phyloP scores from a whole-genome alignment of 1,140 invertebrate genomes.

The Magallana gigas region DNA sequence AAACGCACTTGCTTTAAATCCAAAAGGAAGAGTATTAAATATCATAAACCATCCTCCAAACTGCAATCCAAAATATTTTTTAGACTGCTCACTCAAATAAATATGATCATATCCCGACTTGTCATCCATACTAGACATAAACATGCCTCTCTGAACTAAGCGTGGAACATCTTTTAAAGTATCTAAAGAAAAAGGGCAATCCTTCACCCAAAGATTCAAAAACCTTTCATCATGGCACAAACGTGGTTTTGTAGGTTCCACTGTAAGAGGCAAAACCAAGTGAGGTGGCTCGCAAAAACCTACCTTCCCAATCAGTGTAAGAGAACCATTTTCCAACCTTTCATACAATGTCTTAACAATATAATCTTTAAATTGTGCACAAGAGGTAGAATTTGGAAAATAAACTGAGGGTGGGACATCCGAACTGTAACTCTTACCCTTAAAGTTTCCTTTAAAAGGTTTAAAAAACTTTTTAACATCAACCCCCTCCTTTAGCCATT shows the following conservation, averaged over 20 bases:
- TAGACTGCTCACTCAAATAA: neutral
- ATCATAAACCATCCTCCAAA: slow-evolving; percentile 51
- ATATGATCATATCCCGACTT: slow-evolving; percentile 62
- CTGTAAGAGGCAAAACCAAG: slow-evolving; percentile 42
- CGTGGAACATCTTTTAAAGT: slow-evolving; percentile 53
- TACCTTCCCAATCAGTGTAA: slow-evolving; percentile 13
- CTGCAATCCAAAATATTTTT: slow-evolving; percentile 59
- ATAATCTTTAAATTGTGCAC: neutral
- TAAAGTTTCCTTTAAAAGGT: slow-evolving; percentile 40
- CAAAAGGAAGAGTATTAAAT: slow-evolving; percentile 56
- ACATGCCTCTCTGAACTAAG: neutral
- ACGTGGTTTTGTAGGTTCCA: slow-evolving; percentile 44
- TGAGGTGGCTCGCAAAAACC: slow-evolving; percentile 39
- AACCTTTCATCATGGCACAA: slow-evolving; percentile 52
- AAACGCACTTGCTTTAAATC: slow-evolving; percentile 57
- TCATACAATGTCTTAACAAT: neutral
- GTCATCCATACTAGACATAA: slow-evolving; percentile 46
- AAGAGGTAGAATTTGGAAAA: neutral
- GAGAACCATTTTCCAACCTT: slow-evolving; percentile 47
- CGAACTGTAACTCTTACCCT: slow-evolving; percentile 12
- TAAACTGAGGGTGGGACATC: neutral
- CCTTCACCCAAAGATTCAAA: slow-evolving; percentile 51
- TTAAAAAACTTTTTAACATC: slow-evolving; percentile 31
- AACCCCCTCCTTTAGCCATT: slow-evolving; percentile 41
- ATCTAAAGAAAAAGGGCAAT: slow-evolving; percentile 51